Evolutionary conservation across 2,797 vertebrate genomes (phyloP).

Genomic region (Gymnoscopelus braueri): DNA sequence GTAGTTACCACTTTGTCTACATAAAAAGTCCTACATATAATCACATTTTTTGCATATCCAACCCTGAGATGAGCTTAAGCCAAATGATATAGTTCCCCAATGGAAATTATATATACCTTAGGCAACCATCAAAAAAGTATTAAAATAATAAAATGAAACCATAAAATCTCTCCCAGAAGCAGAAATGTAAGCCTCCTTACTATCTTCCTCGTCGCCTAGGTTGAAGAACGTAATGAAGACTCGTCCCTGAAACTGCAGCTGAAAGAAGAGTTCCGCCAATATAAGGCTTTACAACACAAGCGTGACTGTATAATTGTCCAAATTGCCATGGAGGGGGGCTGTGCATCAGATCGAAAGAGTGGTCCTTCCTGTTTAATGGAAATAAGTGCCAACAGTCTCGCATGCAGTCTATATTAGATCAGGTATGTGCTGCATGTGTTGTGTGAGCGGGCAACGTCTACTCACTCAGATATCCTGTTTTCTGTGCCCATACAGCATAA

Average conservation of each 20-base stretch:
- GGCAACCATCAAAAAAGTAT: neutral
- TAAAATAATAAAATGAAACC: neutral
- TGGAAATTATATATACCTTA: neutral
- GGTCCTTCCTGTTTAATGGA: conserved; percentile 97
- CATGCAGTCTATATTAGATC: conserved; percentile 99
- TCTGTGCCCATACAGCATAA: neutral
- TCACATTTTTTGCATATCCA: neutral
- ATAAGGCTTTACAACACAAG: conserved; percentile 93
- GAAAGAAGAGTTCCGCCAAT: conserved; percentile 97
- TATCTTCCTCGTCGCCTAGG: conserved; percentile 73
- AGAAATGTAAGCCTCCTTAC: neutral
- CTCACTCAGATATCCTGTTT: neutral
- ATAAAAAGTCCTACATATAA: too few species aligned
- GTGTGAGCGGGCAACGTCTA: conserved; percentile 23
- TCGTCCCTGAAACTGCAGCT: conserved; percentile 96
- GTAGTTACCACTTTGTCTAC: too few species aligned
- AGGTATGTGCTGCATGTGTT: conserved; percentile 75
- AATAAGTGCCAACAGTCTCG: conserved; percentile 99
- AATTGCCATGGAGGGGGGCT: conserved; percentile 99
- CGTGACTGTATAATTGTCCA: conserved; percentile 99
- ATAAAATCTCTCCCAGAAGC: neutral
- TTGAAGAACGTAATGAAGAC: conserved; percentile 98
- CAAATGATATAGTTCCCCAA: neutral
- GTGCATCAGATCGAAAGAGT: conserved; percentile 97
- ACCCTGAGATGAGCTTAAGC: neutral